Percentiles rank a stretch among this genome's conserved stretches.
phyloP scores from a whole-genome alignment of 2,797 vertebrate genomes.

The Hybognathus amarus region DNA sequence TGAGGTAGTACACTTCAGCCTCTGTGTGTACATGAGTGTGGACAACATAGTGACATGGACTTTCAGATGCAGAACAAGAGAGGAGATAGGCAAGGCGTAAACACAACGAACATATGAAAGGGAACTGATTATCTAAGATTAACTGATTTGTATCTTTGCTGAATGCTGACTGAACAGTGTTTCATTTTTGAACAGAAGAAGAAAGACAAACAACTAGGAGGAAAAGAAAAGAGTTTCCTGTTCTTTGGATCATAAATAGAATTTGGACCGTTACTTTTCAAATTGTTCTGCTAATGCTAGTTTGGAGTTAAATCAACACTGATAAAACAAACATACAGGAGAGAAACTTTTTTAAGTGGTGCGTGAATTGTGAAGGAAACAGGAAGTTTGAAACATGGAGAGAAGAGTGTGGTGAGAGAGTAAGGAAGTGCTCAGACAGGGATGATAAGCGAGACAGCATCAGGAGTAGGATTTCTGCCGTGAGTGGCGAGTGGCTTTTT shows the following conservation, averaged over 20 bases:
- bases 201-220: not conserved
- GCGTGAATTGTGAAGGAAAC: conserved; percentile 49
- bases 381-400: conserved; percentile 53
- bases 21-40: conserved; percentile 10
- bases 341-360: not conserved
- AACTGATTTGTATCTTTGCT: not conserved
- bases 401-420: not conserved
- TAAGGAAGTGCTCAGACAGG: conserved; percentile 8
- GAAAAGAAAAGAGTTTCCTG: not conserved
- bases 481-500: conserved; percentile 87
- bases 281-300: not conserved
- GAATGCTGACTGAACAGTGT: not conserved
- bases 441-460: conserved; percentile 64
- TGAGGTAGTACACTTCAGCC: conserved; percentile 58
- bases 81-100: not conserved
- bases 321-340: conserved; percentile 52
- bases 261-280: not conserved
- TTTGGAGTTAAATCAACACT: not conserved
- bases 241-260: not conserved
- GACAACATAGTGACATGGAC: conserved; percentile 38
- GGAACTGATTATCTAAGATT: not conserved
- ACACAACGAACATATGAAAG: not conserved
- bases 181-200: not conserved
- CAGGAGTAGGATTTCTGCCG: conserved; percentile 85
- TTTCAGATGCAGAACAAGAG: conserved; percentile 28